These are phyloP conservation scores for Spodoptera litura DNA, from an alignment of 1,140 invertebrate species.

Conservation along the genomic window DNA sequence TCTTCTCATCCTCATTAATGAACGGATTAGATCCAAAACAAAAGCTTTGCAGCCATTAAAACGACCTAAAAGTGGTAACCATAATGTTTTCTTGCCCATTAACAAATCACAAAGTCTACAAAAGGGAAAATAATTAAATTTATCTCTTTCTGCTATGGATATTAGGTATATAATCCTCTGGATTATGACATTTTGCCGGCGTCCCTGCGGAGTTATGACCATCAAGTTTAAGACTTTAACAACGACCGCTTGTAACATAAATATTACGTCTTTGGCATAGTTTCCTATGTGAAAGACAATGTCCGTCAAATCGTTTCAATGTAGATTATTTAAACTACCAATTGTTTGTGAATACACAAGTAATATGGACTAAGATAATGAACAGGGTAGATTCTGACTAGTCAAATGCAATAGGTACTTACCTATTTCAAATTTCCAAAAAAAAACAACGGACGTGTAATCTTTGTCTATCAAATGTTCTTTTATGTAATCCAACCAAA, in stretches of 20 bases:
- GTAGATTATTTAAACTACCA: not conserved
- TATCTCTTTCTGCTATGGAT: not conserved
- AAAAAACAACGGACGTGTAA: too few relatives aligned
- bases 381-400: too few relatives aligned
- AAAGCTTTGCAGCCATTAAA: too few relatives aligned
- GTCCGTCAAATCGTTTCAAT: not conserved
- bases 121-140: not conserved
- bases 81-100: not conserved
- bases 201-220: not conserved
- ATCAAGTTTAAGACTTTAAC: slow-evolving; percentile 10
- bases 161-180: not conserved
- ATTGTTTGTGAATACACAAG: too few relatives aligned
- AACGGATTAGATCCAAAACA: too few relatives aligned
- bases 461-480: too few relatives aligned
- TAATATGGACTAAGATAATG: too few relatives aligned
- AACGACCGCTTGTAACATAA: slow-evolving; percentile 11
- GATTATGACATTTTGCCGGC: slow-evolving; percentile 24
- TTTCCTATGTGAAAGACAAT: not conserved
- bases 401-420: too few relatives aligned
- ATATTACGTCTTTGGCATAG: not conserved
- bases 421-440: too few relatives aligned
- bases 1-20: too few relatives aligned
- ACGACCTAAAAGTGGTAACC: too few relatives aligned
- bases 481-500: too few relatives aligned
- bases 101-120: not conserved